Base-by-base conservation (phyloP, 2,113 vertebrate species). In the Symphodus melops region DNA sequence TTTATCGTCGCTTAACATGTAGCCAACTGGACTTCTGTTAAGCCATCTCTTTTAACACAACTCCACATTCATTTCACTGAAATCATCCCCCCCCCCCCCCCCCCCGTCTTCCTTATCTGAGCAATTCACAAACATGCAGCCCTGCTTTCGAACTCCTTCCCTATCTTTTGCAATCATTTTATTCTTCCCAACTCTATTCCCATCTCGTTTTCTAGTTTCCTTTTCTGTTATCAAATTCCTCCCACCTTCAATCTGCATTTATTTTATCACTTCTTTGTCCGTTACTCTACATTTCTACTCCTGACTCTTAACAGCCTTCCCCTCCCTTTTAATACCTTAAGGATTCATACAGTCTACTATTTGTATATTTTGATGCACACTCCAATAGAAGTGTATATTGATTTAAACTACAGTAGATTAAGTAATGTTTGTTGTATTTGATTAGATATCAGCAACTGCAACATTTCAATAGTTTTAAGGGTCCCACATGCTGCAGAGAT, bases 31-130 rank as follows among this genome's bases (percentile, higher is more conserved):
- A 51, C 52, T 42, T 58, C 42, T 2, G 0, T 52, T 20, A 44
- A 51, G 20, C 62, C 72, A 57, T 61, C 54, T 60, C n/a, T 19
- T n/a, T 42, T 9, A 1, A 4, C 1, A 0, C 19, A 3, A 42
- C 42, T 51, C 44, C 56, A 19, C 28, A 48, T 16, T 48, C 46
- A 17, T 48, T 48, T 8, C 46, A 19, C 46, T 17, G 6, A 48
- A 17, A 17, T 19, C 19, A 48, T 37, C 61, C 41, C 41, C 42
- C 54, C 25, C 25, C 25, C 25, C 25, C 25, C 25, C 25, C 25
- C 25, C 25, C 25, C 25, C 25, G 12, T 39, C 41, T 21, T n/a
- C 14, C 42, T 62, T 70, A 66, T 71, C 67, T 72, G 66, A 56
- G 28, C 48, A 33, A 42, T 72, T 69, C 65, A 56, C 17, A 65